These are phyloP conservation scores for Bufotes viridis DNA, from an alignment of 2,797 vertebrate genomes.

Conservation along the genomic window DNA sequence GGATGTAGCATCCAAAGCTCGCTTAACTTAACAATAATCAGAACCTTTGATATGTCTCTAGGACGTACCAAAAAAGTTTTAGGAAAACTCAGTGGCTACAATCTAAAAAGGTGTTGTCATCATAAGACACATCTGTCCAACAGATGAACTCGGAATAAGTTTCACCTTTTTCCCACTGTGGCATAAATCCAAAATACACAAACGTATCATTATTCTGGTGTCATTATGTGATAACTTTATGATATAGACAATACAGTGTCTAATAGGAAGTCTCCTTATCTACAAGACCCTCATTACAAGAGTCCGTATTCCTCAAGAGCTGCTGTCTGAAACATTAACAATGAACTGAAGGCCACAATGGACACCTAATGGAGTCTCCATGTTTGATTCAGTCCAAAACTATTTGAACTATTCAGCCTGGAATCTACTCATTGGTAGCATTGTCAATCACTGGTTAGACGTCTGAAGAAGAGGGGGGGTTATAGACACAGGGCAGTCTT, in stretches of 20 bases:
- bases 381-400: constrained; percentile 12
- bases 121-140: background rate
- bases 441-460: constrained; percentile 3
- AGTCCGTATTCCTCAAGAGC: background rate
- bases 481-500: background rate
- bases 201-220: background rate
- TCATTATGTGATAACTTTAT: background rate
- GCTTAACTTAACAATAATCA: no score
- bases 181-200: background rate
- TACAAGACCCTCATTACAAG: background rate
- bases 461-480: background rate
- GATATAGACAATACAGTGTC: background rate
- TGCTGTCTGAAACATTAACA: background rate
- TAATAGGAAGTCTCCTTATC: background rate
- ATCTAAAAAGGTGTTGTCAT: no score
- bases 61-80: no score
- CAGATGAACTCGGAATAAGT: background rate
- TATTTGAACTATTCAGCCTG: constrained; percentile 9
- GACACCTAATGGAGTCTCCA: background rate
- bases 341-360: background rate
- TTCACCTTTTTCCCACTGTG: background rate
- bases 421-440: constrained; percentile 1
- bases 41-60: no score
- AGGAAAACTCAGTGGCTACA: no score
- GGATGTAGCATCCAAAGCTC: no score